Evolutionary conservation across 2,113 vertebrate genomes (phyloP).

Genomic region (Silurus meridionalis): DNA sequence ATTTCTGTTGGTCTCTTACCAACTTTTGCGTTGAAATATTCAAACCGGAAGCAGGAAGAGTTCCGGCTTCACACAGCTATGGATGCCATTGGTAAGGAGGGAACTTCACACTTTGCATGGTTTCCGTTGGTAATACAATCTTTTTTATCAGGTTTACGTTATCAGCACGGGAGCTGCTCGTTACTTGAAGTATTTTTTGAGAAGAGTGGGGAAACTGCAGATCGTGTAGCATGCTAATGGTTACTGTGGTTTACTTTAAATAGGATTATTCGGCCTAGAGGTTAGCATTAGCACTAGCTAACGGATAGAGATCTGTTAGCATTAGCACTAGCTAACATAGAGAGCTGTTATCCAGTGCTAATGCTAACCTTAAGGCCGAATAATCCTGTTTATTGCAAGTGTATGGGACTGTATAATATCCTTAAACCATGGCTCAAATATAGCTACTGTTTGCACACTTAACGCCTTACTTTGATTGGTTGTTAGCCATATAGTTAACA

Average conservation of each 20-base stretch:
- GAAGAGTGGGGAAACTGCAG: not conserved
- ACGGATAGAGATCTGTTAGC: not conserved
- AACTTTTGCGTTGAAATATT: conserved; percentile 17
- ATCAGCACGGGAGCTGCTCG: no score
- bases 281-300: conserved; percentile 19
- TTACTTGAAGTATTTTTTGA: not conserved
- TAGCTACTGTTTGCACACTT: not conserved
- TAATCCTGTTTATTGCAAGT: not conserved
- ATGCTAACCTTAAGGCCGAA: conserved; percentile 27
- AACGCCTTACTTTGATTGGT: not conserved
- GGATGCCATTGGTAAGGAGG: conserved; percentile 29
- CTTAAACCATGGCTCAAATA: not conserved
- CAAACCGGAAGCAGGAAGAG: conserved; percentile 15
- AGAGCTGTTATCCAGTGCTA: not conserved
- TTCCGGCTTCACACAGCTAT: conserved; percentile 5
- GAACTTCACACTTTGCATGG: conserved; percentile 8
- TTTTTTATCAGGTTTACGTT: not conserved
- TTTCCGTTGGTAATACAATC: not conserved
- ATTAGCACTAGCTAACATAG: not conserved
- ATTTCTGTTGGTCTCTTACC: not conserved
- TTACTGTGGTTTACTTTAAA: not conserved
- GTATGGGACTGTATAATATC: not conserved
- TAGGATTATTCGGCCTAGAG: conserved; percentile 5
- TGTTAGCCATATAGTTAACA: conserved; percentile 1
- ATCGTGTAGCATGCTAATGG: not conserved